Percentiles rank a stretch among this genome's conserved stretches.
These are phyloP conservation scores for Protaetia brevitarsis DNA, from an alignment of 1,140 invertebrate species.

Conservation along the genomic window DNA sequence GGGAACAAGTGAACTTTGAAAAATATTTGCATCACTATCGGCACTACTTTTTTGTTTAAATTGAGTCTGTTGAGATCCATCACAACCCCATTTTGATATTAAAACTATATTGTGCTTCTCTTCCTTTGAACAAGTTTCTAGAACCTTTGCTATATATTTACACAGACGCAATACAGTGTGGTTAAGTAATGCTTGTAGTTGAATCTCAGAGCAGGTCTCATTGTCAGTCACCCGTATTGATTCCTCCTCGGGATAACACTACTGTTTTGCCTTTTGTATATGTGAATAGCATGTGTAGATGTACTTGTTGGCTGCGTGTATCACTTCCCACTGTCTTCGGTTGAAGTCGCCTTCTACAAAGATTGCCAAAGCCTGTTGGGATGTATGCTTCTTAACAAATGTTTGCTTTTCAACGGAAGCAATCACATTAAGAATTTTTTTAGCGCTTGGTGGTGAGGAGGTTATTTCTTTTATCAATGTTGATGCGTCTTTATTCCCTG, in stretches of 20 bases:
- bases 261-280: constrained; percentile 31
- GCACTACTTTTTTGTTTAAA: constrained; percentile 38
- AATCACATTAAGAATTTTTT: neutral
- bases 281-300: constrained; percentile 39
- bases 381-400: no score
- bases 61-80: constrained; percentile 28
- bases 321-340: constrained; percentile 38
- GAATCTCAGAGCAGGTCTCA: constrained; percentile 37
- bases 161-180: constrained; percentile 38
- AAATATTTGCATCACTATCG: constrained; percentile 36
- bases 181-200: constrained; percentile 42
- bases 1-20: constrained; percentile 39
- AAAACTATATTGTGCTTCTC: constrained; percentile 5
- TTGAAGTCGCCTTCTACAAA: constrained; percentile 39
- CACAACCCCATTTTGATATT: no score
- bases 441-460: neutral
- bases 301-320: constrained; percentile 33
- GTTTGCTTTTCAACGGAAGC: constrained; percentile 26
- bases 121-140: neutral
- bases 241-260: constrained; percentile 38
- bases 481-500: no score
- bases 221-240: constrained; percentile 35
- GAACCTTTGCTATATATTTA: no score
- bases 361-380: constrained; percentile 36
- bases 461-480: no score